Percentiles rank a stretch among this genome's conserved stretches.
Conservation (phyloP, 2,797 vertebrate genomes). For the Pangasius larnaudii region DNA sequence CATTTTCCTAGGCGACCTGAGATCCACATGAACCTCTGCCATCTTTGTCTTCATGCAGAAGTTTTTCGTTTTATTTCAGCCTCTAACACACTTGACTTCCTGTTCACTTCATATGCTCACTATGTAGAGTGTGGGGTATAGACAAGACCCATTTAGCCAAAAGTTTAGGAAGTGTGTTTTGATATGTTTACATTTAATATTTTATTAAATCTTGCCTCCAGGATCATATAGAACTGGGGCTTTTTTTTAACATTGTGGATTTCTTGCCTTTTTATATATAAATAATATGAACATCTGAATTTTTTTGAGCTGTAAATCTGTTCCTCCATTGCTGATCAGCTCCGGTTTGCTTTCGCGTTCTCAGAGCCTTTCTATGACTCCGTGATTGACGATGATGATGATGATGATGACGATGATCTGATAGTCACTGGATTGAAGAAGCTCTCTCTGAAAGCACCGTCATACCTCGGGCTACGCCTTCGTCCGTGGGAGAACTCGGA, state of each 20-base stretch:
- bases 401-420: conserved; percentile 84
- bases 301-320: neutral
- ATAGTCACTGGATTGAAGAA: conserved; percentile 77
- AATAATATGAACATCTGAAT: neutral
- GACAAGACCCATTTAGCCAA: neutral
- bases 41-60: neutral
- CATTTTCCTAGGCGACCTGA: neutral
- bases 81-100: neutral
- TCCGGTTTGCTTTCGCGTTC: conserved; percentile 21
- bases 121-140: too few relatives aligned
- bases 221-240: neutral
- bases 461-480: conserved; percentile 82
- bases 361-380: conserved; percentile 92
- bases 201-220: neutral
- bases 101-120: neutral
- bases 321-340: neutral
- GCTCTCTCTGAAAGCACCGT: conserved; percentile 77
- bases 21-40: neutral
- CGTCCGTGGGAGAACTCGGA: conserved; percentile 71
- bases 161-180: neutral
- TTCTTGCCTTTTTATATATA: neutral
- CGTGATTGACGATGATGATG: conserved; percentile 86
- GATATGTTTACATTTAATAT: neutral
- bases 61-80: neutral
- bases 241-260: neutral